Conservation (phyloP, 1,140 invertebrate genomes). For the Orussus abietinus region DNA sequence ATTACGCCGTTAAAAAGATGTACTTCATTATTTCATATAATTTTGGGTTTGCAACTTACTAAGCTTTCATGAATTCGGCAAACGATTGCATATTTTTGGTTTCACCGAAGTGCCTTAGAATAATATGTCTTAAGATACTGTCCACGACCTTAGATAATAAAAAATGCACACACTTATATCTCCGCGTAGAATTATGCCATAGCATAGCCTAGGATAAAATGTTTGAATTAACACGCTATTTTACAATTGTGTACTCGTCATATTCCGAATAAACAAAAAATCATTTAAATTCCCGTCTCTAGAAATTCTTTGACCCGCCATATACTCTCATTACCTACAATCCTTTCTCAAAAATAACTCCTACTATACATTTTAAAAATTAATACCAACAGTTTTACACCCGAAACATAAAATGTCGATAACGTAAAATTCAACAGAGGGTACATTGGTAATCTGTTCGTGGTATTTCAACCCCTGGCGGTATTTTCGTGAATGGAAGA, state of each 20-base stretch:
- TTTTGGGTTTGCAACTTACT: background rate
- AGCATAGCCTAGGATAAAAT: slow-evolving; percentile 27
- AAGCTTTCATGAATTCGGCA: slow-evolving; percentile 10
- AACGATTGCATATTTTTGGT: slow-evolving; percentile 16
- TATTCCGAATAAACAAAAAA: slow-evolving; percentile 17
- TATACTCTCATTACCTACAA: slow-evolving; percentile 1
- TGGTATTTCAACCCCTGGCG: too few species aligned
- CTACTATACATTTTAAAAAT: slow-evolving; percentile 7
- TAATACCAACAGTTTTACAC: background rate
- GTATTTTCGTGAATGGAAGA: too few species aligned
- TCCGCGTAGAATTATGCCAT: slow-evolving; percentile 19
- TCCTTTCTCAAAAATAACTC: slow-evolving; percentile 1
- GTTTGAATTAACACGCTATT: slow-evolving; percentile 20
- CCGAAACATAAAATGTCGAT: too few species aligned
- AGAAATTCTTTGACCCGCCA: background rate
- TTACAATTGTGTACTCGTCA: slow-evolving; percentile 17
- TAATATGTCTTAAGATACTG: slow-evolving; percentile 14
- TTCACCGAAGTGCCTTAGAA: slow-evolving; percentile 26
- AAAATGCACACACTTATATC: slow-evolving; percentile 1
- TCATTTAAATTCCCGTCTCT: slow-evolving; percentile 2
- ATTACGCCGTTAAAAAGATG: too few species aligned
- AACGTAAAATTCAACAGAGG: too few species aligned
- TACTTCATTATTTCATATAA: slow-evolving; percentile 12
- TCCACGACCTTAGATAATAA: slow-evolving; percentile 7
- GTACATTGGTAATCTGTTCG: too few species aligned